Base-by-base conservation (phyloP, 2,113 vertebrate genomes). In the Mugil cephalus region DNA sequence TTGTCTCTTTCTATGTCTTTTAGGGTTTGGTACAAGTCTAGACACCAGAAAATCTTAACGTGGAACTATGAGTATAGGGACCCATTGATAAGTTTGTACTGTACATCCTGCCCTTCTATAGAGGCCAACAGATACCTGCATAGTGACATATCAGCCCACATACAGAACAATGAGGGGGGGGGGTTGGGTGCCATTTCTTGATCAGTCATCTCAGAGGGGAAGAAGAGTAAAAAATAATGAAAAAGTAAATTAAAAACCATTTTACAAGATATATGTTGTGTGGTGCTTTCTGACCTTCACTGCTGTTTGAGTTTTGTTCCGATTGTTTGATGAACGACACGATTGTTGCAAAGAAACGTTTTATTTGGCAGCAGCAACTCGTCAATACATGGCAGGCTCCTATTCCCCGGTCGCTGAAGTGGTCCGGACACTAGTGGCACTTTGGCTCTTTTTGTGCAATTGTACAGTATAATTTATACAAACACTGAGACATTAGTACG, bases 201-300 rank as follows among this genome's bases (percentile, higher is more conserved):
- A 87, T 72, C 71, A 74, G 77, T 92, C 91, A 93, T 93, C 83
- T 91, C 87, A 81, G 83, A 89, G 82, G 80, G 86, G 82, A 87
- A 66, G 74, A 77, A 63, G 78, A 78, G 63, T 54, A 50, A 42
- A 87, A 83, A 87, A 71, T 86, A 62, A 58, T 15, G 12, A 52
- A 82, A 83, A 87, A 62, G 51, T 88, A 91, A 91, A 92, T 92
- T 87, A 93, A 94, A 93, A 92, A 91, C 75, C 90, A 91, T 94
- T 94, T 95, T 94, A 94, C 94, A 95, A 60, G 80, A 94, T 68
- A 19, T 63, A 47, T 66, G 73, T 87, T 69, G 59, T 24, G 53
- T 85, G 50, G 34, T 81, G 34, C 52, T 12, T 62, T 59, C 30
- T 13, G 30, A 62, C 21, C 21, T 34, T 4, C 4, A 58, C 12